Conservation (phyloP, 2,888 invertebrate species). For the Hyposoter didymator region DNA sequence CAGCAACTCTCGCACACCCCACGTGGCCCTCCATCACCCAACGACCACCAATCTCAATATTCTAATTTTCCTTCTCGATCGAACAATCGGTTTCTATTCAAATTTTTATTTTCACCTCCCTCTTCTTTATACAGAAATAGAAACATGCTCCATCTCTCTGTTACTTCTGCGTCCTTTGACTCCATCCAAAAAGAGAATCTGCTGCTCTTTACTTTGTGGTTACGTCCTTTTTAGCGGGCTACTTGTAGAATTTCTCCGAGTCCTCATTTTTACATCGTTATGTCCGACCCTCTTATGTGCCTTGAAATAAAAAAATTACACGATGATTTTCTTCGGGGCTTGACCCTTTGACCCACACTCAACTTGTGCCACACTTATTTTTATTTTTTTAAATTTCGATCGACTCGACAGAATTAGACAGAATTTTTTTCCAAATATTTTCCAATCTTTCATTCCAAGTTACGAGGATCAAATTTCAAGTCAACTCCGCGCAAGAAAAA, state of each 20-base stretch:
- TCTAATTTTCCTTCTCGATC: conserved; percentile 75
- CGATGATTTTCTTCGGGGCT: too few relatives aligned
- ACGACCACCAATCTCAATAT: conserved; percentile 76
- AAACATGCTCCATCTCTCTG: background rate
- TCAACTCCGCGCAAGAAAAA: too few relatives aligned
- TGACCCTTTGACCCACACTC: too few relatives aligned
- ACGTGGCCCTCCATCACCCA: conserved; percentile 36
- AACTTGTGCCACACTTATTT: too few relatives aligned
- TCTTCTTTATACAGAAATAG: conserved; percentile 4
- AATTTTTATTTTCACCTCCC: conserved; percentile 69
- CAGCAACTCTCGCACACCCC: conserved; percentile 59
- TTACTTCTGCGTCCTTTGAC: background rate
- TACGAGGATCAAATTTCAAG: too few relatives aligned
- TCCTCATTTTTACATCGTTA: background rate
- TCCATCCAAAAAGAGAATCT: background rate
- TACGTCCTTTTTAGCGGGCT: background rate
- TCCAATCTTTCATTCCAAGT: too few relatives aligned
- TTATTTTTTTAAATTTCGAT: too few relatives aligned
- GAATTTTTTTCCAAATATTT: too few relatives aligned
- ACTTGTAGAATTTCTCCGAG: background rate
- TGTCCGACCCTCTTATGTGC: too few relatives aligned
- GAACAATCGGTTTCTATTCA: conserved; percentile 76
- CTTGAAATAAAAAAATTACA: too few relatives aligned
- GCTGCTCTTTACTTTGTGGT: background rate
- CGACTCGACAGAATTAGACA: too few relatives aligned